Evolutionary conservation across 2,888 invertebrate genomes (phyloP).

Genomic region (Tenthredo amoena): DNA sequence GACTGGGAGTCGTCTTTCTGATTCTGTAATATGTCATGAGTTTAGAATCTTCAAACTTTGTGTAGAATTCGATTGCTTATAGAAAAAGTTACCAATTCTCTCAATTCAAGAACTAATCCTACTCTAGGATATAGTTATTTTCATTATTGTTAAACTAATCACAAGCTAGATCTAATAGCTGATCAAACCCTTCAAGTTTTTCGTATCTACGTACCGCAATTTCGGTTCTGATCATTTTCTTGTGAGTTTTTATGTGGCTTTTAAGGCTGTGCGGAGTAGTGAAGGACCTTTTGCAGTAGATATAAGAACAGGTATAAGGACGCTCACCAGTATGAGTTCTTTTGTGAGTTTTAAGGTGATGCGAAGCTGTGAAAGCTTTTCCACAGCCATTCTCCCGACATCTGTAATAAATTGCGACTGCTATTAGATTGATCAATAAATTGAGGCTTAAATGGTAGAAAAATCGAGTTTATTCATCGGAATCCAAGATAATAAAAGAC

Average conservation of each 20-base stretch:
- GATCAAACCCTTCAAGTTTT: not conserved
- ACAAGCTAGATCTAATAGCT: not conserved
- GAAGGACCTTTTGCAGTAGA: conserved; percentile 87
- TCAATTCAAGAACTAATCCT: not conserved
- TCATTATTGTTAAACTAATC: not conserved
- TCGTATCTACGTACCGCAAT: conserved; percentile 64
- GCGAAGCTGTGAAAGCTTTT: conserved; percentile 95
- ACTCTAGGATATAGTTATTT: not conserved
- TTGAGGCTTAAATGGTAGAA: not conserved
- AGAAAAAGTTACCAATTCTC: not conserved
- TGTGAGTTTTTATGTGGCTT: conserved; percentile 89
- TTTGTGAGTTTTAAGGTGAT: conserved; percentile 95
- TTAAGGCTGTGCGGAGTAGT: conserved; percentile 92
- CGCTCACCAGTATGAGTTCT: conserved; percentile 91
- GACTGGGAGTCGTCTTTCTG: conserved; percentile 49
- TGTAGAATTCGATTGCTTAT: not conserved
- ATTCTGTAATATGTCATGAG: conserved; percentile 28
- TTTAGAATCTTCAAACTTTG: not conserved
- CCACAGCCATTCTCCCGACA: conserved; percentile 92
- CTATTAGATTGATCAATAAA: conserved; percentile 33
- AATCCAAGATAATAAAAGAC: conserved; percentile 4
- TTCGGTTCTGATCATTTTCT: conserved; percentile 74
- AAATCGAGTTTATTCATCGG: not conserved
- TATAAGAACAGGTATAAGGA: conserved; percentile 87
- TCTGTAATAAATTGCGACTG: conserved; percentile 78